These are phyloP conservation scores for Conus betulinus DNA, from an alignment of 1,140 invertebrate species.

Conservation along the genomic window DNA sequence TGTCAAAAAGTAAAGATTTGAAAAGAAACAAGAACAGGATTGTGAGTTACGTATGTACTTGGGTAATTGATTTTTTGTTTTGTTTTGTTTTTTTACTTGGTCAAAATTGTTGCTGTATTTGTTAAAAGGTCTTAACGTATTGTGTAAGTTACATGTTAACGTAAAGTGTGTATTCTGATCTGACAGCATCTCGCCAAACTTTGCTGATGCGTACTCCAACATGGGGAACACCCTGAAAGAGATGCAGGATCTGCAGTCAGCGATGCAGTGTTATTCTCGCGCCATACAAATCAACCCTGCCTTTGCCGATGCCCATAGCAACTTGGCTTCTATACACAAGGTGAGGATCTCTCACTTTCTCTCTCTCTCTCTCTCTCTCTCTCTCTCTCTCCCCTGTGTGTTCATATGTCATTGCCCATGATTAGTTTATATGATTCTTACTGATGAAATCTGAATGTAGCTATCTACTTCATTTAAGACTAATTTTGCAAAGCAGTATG, in stretches of 20 bases:
- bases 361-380: not conserved
- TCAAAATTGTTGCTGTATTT: not conserved
- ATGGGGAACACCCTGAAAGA: conserved; percentile 99
- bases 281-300: conserved; percentile 99
- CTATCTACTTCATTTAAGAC: too few relatives aligned
- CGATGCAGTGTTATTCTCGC: conserved; percentile 96
- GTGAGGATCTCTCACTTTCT: conserved; percentile 56
- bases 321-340: conserved; percentile 99
- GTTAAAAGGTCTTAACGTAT: not conserved
- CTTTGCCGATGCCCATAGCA: conserved; percentile 99
- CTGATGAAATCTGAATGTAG: too few relatives aligned
- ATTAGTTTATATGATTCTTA: too few relatives aligned
- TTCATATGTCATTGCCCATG: too few relatives aligned
- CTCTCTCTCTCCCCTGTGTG: too few relatives aligned
- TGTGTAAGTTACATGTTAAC: not conserved
- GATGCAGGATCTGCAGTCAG: conserved; percentile 97
- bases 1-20: too few relatives aligned
- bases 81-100: too few relatives aligned
- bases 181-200: conserved; percentile 89
- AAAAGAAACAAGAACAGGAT: too few relatives aligned
- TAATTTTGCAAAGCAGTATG: too few relatives aligned
- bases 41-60: too few relatives aligned
- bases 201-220: conserved; percentile 98
- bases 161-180: too few relatives aligned
- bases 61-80: too few relatives aligned